Evolutionary conservation across 2,797 vertebrate species (phyloP).

Genomic region (Spondyliosoma cantharus): DNA sequence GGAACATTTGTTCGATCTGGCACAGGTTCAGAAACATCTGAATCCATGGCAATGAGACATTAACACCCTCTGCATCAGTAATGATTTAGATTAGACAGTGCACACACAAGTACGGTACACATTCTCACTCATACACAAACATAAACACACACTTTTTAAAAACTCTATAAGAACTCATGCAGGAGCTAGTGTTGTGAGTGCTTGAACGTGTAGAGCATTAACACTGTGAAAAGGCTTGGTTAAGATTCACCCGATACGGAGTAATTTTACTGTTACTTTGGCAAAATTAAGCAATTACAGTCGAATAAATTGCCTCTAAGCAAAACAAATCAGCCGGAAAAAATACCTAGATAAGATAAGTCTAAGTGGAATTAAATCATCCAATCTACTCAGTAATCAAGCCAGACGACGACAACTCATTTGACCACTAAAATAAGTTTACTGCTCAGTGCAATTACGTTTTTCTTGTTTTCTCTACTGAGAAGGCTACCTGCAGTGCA

Average conservation of each 20-base stretch:
- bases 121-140: not conserved
- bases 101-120: not conserved
- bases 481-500: not conserved
- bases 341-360: not conserved
- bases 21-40: not conserved
- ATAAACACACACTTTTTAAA: not conserved
- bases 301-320: not conserved
- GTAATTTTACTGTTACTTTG: not conserved
- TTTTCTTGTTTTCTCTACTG: not conserved
- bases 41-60: not conserved
- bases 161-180: not conserved
- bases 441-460: not conserved
- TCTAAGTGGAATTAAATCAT: constrained; percentile 4
- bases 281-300: not conserved
- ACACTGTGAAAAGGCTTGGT: not conserved
- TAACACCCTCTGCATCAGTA: not conserved
- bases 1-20: constrained; percentile 2
- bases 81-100: not conserved
- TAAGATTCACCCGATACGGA: not conserved
- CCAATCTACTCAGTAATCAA: not conserved
- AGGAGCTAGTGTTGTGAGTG: too few species aligned
- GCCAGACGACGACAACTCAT: not conserved
- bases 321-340: constrained; percentile 1
- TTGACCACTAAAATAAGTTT: not conserved
- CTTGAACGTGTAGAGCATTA: not conserved